phyloP scores from a whole-genome alignment of 2,113 vertebrate species.

The Synchiropus splendidus region DNA sequence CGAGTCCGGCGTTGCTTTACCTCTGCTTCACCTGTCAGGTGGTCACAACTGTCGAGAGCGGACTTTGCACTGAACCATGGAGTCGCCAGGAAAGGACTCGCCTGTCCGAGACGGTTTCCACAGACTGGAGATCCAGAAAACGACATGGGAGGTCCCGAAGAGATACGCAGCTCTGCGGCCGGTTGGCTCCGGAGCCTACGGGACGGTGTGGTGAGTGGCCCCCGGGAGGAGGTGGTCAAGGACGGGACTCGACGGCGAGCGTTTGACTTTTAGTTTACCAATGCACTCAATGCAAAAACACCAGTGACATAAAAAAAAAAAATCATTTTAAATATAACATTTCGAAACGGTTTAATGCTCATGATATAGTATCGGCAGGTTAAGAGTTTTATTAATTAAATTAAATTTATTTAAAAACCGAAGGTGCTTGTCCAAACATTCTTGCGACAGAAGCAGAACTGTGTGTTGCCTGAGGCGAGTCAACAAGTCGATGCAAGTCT shows the following conservation, averaged over 20 bases:
- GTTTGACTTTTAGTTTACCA: too few relatives aligned
- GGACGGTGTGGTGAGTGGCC: slow-evolving; percentile 67
- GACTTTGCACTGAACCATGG: slow-evolving; percentile 24
- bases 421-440: not conserved
- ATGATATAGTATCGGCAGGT: too few relatives aligned
- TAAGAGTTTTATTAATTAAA: too few relatives aligned
- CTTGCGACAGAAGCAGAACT: slow-evolving; percentile 35
- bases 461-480: slow-evolving; percentile 33
- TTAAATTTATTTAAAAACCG: too few relatives aligned
- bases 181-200: slow-evolving; percentile 70
- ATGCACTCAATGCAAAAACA: too few relatives aligned
- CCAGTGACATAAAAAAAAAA: too few relatives aligned
- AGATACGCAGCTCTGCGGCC: slow-evolving; percentile 54
- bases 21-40: slow-evolving; percentile 30
- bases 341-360: too few relatives aligned
- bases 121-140: slow-evolving; percentile 65
- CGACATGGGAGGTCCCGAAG: slow-evolving; percentile 66
- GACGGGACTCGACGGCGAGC: too few relatives aligned
- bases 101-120: slow-evolving; percentile 56
- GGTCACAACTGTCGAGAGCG: not conserved
- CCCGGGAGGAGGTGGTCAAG: not conserved
- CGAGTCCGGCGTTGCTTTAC: not conserved
- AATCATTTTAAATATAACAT: too few relatives aligned
- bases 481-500: slow-evolving; percentile 54
- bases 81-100: slow-evolving; percentile 27